phyloP scores from a whole-genome alignment of 2,797 vertebrate genomes.

The Sebastes trivittatus region DNA sequence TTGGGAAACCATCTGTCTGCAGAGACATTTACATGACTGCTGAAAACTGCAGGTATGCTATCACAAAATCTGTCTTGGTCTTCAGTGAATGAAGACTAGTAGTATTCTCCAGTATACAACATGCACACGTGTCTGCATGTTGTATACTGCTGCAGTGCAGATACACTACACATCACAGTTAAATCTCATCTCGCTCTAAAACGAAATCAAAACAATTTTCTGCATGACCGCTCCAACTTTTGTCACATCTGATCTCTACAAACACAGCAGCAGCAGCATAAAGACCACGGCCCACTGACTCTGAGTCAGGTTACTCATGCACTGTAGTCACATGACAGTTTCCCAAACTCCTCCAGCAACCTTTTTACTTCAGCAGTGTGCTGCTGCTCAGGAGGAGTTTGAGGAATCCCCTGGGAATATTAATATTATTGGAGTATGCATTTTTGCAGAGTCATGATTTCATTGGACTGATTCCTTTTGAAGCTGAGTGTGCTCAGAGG shows the following conservation, averaged over 20 bases:
- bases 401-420: conserved; percentile 28
- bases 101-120: too few relatives aligned
- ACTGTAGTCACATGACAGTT: conserved; percentile 46
- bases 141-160: conserved; percentile 42
- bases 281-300: conserved; percentile 23
- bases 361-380: conserved; percentile 29
- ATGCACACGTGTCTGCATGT: neutral
- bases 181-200: neutral
- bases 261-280: conserved; percentile 29
- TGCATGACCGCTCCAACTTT: conserved; percentile 31
- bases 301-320: conserved; percentile 17
- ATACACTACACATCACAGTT: neutral
- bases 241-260: conserved; percentile 30
- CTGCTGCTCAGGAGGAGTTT: conserved; percentile 19
- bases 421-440: conserved; percentile 17
- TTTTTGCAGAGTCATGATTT: conserved; percentile 25
- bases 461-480: neutral
- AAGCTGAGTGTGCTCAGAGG: neutral
- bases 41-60: neutral
- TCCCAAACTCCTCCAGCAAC: conserved; percentile 47
- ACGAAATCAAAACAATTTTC: neutral
- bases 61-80: neutral
- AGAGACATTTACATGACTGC: conserved; percentile 12
- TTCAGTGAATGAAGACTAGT: neutral
- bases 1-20: conserved; percentile 19